Evolutionary conservation across 2,113 vertebrate genomes (phyloP).

Genomic region (Petaurus breviceps): DNA sequence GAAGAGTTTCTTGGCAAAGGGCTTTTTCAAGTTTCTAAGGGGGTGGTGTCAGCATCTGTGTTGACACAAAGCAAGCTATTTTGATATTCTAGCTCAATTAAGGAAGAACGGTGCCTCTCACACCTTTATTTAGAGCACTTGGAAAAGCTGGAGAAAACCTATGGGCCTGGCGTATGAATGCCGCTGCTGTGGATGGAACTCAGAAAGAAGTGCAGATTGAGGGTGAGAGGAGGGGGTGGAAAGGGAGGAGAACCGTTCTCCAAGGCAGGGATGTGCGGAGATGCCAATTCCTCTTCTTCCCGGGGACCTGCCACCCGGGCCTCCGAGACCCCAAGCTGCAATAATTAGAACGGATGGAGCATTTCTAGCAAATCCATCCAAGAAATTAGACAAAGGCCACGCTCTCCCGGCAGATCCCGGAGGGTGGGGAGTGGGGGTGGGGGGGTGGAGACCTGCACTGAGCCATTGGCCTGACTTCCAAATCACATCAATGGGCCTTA

Average conservation of each 20-base stretch:
- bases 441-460: not conserved
- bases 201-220: not conserved
- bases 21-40: slow-evolving; percentile 34
- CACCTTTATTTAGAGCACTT: slow-evolving; percentile 26
- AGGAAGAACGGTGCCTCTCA: not conserved
- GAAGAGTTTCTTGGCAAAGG: not conserved
- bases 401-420: not conserved
- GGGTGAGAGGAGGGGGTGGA: not conserved
- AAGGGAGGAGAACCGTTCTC: slow-evolving; percentile 7
- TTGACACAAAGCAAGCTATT: not conserved
- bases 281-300: slow-evolving; percentile 19
- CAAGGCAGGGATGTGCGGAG: slow-evolving; percentile 16
- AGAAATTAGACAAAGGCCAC: not conserved
- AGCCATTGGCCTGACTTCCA: not conserved
- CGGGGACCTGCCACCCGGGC: slow-evolving; percentile 18
- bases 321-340: not conserved
- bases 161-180: not conserved
- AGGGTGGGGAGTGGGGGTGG: no score
- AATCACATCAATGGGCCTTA: not conserved
- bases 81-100: not conserved
- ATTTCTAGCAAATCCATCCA: slow-evolving; percentile 56
- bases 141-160: slow-evolving; percentile 39
- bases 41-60: not conserved
- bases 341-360: slow-evolving; percentile 24
- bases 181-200: not conserved